Percentiles rank a stretch among this genome's conserved stretches.
Evolutionary conservation across 2,797 vertebrate genomes (phyloP).

Genomic region (Sorex maritimensis): DNA sequence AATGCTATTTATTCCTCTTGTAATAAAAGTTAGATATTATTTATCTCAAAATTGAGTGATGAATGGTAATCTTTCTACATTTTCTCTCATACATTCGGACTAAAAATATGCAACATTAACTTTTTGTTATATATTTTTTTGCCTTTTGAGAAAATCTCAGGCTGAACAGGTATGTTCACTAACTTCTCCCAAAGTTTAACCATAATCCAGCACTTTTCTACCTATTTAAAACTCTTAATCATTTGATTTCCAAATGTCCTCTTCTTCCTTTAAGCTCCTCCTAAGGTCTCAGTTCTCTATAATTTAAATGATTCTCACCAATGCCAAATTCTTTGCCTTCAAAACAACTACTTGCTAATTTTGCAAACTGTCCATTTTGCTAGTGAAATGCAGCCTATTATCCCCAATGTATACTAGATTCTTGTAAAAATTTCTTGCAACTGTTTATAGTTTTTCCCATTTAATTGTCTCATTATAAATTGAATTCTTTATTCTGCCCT

Average conservation of each 20-base stretch:
- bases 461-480: not conserved
- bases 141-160: not conserved
- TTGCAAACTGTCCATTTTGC: not conserved
- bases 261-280: not conserved
- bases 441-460: not conserved
- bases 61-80: not conserved
- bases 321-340: not conserved
- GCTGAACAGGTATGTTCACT: not conserved
- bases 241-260: not conserved
- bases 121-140: not conserved
- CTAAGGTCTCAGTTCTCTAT: not conserved
- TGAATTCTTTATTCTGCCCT: not conserved
- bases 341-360: not conserved
- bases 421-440: not conserved
- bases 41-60: not conserved
- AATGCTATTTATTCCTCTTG: not conserved
- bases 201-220: not conserved
- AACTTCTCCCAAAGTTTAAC: not conserved
- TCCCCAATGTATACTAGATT: not conserved
- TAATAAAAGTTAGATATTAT: not conserved
- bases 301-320: not conserved
- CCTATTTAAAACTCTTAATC: not conserved
- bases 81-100: not conserved
- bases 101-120: not conserved
- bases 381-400: not conserved